Evolutionary conservation across 2,888 invertebrate genomes (phyloP), one percentile per base, ranked within the genome.

Genomic region (Melanostoma mellinum): DNA sequence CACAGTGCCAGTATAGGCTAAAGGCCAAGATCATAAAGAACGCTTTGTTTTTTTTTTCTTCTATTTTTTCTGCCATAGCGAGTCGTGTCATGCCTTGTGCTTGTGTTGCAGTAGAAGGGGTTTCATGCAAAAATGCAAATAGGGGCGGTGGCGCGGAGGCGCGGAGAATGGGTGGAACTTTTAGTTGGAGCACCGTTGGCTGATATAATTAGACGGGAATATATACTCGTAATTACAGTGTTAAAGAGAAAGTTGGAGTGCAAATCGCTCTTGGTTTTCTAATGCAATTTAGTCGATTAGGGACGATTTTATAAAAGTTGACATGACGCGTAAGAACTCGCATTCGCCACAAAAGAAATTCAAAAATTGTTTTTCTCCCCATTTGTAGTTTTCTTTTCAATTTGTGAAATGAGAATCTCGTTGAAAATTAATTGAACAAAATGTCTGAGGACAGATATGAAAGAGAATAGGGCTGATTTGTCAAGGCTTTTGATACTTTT

Each of bases 71-170:
- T 58, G 61, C 69, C 30, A 69, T 79, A 74, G 75, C 60, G 79
- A 71, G 48, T 61, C 50, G 53, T 38, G 48, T 61, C 50, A 48
- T 38, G 40, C 40, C 20, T 52, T 20, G 35, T 38, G 53, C 33
- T 10, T 1, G 38, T 6, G 5, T 35, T 10, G 4, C 6, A 30
- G 56, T 2, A 36, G 20, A 35, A 46, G 44, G 32, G 50, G 38
- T 63, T 38, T 74, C 79, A 84, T 84, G 79, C 79, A 75, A 67
- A 84, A 75, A 84, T 75, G 71, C 76, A 65, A 73, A 56, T 61
- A 30, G 20, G 30, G 52, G 10, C 42, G 44, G 40, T 3, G 30
- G 58, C 5, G 58, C 5, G 36, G 30, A 36, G 8, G 48, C 6
- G 53, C 30, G 30, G 33, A 61, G 40, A 67, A 36, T 72, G 52